Evolutionary conservation across 2,113 vertebrate genomes (phyloP), one percentile per base, ranked within the genome.

Genomic region (Pteropus alecto): DNA sequence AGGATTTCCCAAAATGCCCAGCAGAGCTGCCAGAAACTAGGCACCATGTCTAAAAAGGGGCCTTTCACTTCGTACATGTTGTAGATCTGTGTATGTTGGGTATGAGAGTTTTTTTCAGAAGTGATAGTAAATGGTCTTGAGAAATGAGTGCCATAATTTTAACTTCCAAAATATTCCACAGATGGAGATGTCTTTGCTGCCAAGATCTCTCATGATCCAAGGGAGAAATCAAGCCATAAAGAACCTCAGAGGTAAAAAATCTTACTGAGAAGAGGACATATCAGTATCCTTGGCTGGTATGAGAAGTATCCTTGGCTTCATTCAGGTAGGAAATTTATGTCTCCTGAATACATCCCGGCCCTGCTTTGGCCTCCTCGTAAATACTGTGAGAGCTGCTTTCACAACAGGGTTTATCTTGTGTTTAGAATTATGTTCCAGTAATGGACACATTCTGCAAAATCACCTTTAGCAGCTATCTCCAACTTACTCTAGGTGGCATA

Each of bases 381-480:
- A 56, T 33, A 19, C 9, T 26, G 1, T 16, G 15, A 93, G 22
- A 33, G 22, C 2, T 51, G 16, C 38, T 18, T 58, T 84, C 46
- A 48, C 1, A 18, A 35, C 18, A 3, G 51, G 10, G 1, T 21
- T 35, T 82, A 28, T n/a, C 33, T 35, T 63, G 8, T 70, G 33
- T 71, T 81, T 68, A 54, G 51, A 93, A 85, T 30, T 61, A 3
- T 19, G 12, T 38, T 58, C 5, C 24, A 10, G 0, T 24, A 2
- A 1, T 43, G 4, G 41, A 16, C 2, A 41, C 4, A 0, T 46
- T 71, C 14, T 38, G 6, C 4, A 6, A 7, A 26, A 5, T 56
- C 15, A 22, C 13, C 12, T 7, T 82, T 22, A 33, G 2, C 0
- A 3, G 2, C 11, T 8, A 0, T 1, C 1, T 63, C 21, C 41